Evolutionary conservation across 1,140 invertebrate species (phyloP).

Genomic region (Bombyx mori): DNA sequence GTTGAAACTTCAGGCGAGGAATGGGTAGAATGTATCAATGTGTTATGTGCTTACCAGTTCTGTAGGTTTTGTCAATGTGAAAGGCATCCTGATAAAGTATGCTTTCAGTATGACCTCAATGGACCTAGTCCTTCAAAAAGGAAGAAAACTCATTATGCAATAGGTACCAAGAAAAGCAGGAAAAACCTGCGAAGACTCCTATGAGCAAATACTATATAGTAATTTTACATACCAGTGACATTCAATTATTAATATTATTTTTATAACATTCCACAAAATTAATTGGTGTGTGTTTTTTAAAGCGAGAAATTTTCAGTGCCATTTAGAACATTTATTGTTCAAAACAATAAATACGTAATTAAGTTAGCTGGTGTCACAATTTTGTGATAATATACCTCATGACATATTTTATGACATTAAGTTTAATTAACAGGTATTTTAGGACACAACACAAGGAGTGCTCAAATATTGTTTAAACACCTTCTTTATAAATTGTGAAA

Average conservation of each 20-base stretch:
- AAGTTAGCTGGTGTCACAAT: no score
- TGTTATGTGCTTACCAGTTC: conserved; percentile 50
- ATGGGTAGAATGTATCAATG: conserved; percentile 54
- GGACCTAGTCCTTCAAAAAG: conserved; percentile 65
- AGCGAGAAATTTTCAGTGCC: no score
- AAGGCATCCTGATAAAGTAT: conserved; percentile 48
- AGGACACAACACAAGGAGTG: no score
- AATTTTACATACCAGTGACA: not conserved
- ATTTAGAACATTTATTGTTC: no score
- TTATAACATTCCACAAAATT: conserved; percentile 2
- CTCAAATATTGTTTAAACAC: no score
- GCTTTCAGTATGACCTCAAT: conserved; percentile 50
- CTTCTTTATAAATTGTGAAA: no score
- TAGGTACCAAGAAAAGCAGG: conserved; percentile 58
- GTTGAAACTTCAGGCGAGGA: conserved; percentile 48
- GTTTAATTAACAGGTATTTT: no score
- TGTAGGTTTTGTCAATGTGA: conserved; percentile 52
- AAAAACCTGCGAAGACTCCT: conserved; percentile 55
- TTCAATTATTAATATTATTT: conserved; percentile 1
- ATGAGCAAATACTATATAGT: conserved; percentile 21
- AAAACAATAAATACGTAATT: no score
- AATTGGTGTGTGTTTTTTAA: no score
- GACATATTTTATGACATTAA: no score
- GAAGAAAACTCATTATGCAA: conserved; percentile 40
- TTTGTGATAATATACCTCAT: no score